Evolutionary conservation across 2,797 vertebrate species (phyloP), one percentile per base, ranked within the genome.

Genomic region (Cottoperca gobio): DNA sequence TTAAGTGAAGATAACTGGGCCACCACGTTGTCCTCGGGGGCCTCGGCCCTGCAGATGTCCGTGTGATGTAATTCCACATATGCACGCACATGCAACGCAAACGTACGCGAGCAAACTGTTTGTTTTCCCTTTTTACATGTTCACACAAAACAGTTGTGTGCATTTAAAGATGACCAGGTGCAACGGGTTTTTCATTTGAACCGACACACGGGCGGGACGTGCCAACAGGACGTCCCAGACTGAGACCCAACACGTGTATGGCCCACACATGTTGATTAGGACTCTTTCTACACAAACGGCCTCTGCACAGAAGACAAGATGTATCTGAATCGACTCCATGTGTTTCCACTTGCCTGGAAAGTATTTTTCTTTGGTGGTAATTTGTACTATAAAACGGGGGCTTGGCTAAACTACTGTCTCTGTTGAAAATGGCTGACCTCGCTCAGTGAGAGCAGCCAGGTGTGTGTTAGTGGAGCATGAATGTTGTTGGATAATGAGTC

Each of bases 201-300:
- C 69, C 2, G 7, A 85, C 79, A 64, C 57, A 61, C 67, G 61
- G 39, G 52, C 52, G 17, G 19, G 61, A 59, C 11, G 75, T 91
- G 89, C 93, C 91, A 94, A 88, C 84, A 89, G 84, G 83, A 89
- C 67, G 84, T 91, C 91, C 88, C 76, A 70, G 63, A 28, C 45
- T 21, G 21, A 73, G 53, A 23, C 58, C 23, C 58, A 31, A 73
- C 74, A 67, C 82, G 68, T 72, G 85, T 67, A 87, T 86, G 90
- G 88, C 81, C 89, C 88, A 87, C 93, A 94, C 90, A 87, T 94
- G 93, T 76, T 87, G 85, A 80, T 73, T 60, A 60, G 68, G 45
- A 45, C 24, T 46, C 13, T 19, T 37, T 66, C 59, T 35, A 26
- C 37, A 26, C 40, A 46, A 48, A 39, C 45, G 37, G 39, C 64